These are phyloP conservation scores for Lasioglossum oenotherae DNA, from an alignment of 2,888 invertebrate species.

Conservation along the genomic window DNA sequence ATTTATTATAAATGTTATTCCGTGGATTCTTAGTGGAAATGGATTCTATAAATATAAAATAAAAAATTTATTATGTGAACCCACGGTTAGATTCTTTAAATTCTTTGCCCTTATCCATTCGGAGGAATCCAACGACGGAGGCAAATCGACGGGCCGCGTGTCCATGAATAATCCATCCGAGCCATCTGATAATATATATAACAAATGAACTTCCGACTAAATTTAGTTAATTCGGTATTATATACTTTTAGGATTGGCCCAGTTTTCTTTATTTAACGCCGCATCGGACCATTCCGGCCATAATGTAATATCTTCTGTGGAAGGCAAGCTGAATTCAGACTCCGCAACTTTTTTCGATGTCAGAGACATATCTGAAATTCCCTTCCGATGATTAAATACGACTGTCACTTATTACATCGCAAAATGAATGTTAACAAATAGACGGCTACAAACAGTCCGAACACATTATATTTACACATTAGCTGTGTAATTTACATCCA, in stretches of 20 bases:
- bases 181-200: slow-evolving; percentile 51
- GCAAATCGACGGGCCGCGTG: slow-evolving; percentile 63
- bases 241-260: slow-evolving; percentile 71
- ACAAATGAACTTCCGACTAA: neutral
- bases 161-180: slow-evolving; percentile 67
- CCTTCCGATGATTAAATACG: neutral
- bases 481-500: too few relatives aligned
- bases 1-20: slow-evolving; percentile 27
- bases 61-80: slow-evolving; percentile 12
- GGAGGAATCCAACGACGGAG: slow-evolving; percentile 64
- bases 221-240: slow-evolving; percentile 14
- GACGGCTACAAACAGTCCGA: neutral
- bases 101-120: slow-evolving; percentile 72
- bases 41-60: neutral
- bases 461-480: too few relatives aligned
- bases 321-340: neutral
- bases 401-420: slow-evolving; percentile 6
- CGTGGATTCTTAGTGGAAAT: neutral
- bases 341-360: slow-evolving; percentile 42
- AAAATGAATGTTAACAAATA: neutral
- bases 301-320: neutral
- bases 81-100: slow-evolving; percentile 62
- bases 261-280: slow-evolving; percentile 72
- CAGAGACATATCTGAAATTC: slow-evolving; percentile 51
- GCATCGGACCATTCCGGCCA: slow-evolving; percentile 76